These are phyloP conservation scores for Clarias platycephalus DNA, from an alignment of 2,797 vertebrate species.

Conservation along the genomic window DNA sequence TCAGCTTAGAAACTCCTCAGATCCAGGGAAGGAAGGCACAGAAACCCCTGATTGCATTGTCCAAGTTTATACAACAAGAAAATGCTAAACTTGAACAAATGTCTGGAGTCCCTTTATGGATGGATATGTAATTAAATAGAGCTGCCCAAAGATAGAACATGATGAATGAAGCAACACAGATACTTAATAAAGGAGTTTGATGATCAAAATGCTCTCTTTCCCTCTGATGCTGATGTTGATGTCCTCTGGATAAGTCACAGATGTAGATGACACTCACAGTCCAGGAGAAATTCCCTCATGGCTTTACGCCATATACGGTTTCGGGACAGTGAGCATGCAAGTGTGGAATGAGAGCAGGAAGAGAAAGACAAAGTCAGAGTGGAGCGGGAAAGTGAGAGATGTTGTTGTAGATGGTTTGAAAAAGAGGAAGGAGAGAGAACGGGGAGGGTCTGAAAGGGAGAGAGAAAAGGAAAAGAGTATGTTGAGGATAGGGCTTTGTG, in stretches of 20 bases:
- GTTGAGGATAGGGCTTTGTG: not conserved
- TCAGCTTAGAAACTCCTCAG: not conserved
- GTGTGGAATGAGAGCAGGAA: constrained; percentile 59
- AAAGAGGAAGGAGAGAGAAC: not conserved
- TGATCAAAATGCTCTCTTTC: no score
- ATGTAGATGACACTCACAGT: constrained; percentile 76
- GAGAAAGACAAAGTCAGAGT: constrained; percentile 61
- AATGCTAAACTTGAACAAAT: not conserved
- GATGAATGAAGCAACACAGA: not conserved
- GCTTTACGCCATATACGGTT: constrained; percentile 82
- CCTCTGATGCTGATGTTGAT: constrained; percentile 54
- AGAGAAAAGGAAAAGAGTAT: not conserved
- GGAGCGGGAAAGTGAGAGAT: constrained; percentile 58
- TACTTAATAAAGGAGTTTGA: not conserved
- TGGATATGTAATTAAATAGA: not conserved
- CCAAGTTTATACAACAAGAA: not conserved
- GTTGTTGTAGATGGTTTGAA: constrained; percentile 29
- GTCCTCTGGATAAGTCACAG: constrained; percentile 71
- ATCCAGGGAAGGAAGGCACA: not conserved
- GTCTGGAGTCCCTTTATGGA: not conserved
- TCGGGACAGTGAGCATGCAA: constrained; percentile 81
- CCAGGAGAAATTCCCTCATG: constrained; percentile 75
- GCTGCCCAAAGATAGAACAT: not conserved
- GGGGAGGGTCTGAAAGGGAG: not conserved
- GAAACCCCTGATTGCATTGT: not conserved